Base-by-base conservation (phyloP, 2,888 invertebrate species). In the Pinctada fucata region DNA sequence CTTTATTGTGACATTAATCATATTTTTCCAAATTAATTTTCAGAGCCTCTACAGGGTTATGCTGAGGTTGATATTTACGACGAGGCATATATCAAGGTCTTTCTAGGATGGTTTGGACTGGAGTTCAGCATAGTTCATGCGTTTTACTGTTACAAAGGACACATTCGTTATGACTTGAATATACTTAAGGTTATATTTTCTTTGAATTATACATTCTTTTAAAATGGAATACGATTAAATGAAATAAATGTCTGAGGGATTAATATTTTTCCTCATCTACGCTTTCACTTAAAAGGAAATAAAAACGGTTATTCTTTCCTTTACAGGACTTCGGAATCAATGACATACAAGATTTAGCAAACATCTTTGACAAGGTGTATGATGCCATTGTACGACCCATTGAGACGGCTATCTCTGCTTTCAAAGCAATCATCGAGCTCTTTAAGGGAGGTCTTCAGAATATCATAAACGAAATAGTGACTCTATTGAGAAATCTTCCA, bases 321-420 rank as follows among this genome's bases (percentile, higher is more conserved):
- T 76, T 80, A 48, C 78, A 86, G 86, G 86, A 86, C 45, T 86
- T 86, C 78, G 86, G 86, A 47, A 83, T 86, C 47, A 80, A 85
- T 72, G 78, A 79, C 45, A 75, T 84, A 1, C 71, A 76, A 6
- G 85, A 86, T n/a, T 45, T 86, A 49, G 83, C 83, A 1, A 76
- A 83, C 10, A 79, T 84, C 10, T 86, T 83, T 65, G 86, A 86
- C 76, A 83, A 80, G 70, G 75, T 86, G 4, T 72, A 83, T 3
- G 82, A 63, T 2, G 83, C 81, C 6, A 82, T 86, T n/a, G 79
- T 85, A 13, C 75, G 78, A 10, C 86, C 86, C 0, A 79, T 86
- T 3, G 79, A 73, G 6, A 64, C 81, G n/a, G 83, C 81, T n/a
- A 68, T 86, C 0, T 48, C 79, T 2, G 52, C 65, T 5, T 83